Percentiles rank a stretch among this genome's conserved stretches.
Conservation (phyloP, 2,113 vertebrate species). For the Ariopsis seemanni region DNA sequence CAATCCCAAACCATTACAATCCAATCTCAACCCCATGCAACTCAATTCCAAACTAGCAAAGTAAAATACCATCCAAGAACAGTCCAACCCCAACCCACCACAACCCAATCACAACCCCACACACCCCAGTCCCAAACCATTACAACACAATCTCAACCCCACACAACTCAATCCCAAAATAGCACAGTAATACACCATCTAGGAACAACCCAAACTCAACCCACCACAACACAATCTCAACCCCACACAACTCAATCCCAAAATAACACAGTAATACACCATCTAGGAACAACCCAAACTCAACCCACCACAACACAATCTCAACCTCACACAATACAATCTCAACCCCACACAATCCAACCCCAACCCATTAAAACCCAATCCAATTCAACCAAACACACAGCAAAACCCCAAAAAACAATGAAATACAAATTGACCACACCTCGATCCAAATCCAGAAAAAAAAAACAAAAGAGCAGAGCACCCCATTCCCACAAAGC, state of each 20-base stretch:
- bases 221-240: background rate
- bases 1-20: constrained; percentile 6
- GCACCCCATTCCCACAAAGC: background rate
- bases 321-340: background rate
- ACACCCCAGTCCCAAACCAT: background rate
- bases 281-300: background rate
- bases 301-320: background rate
- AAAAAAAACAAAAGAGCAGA: background rate
- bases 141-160: background rate
- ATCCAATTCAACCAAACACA: background rate
- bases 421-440: background rate
- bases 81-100: background rate
- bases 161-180: background rate
- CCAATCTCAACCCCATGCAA: background rate
- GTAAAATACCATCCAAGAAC: background rate
- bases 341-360: constrained; percentile 8
- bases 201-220: background rate
- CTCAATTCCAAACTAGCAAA: too few species aligned
- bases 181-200: background rate
- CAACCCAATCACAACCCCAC: background rate
- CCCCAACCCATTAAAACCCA: background rate
- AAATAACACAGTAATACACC: background rate
- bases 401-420: constrained; percentile 22
- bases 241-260: background rate
- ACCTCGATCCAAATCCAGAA: background rate